phyloP scores from a whole-genome alignment of 2,113 vertebrate genomes.

The Carassius auratus region DNA sequence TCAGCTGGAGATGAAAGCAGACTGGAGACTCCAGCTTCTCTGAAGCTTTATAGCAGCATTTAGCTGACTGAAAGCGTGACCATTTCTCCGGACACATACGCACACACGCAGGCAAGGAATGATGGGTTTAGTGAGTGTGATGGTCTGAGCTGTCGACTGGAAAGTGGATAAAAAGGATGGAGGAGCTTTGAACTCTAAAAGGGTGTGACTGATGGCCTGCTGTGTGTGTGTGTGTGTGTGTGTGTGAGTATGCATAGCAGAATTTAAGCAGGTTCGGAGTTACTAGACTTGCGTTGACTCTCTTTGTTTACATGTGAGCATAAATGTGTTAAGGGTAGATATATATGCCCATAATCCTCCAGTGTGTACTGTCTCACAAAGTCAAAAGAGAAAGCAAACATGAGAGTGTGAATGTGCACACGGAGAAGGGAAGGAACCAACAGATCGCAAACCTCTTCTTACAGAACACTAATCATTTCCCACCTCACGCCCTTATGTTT shows the following conservation, averaged over 20 bases:
- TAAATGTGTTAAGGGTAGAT: conserved; percentile 22
- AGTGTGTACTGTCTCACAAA: not conserved
- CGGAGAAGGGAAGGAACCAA: not conserved
- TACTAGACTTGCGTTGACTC: not conserved
- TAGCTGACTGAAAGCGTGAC: conserved; percentile 46
- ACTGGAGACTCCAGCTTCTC: conserved; percentile 40
- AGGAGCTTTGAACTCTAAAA: conserved; percentile 46
- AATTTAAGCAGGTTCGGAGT: not conserved
- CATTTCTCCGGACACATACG: conserved; percentile 39
- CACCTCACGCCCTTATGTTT: conserved; percentile 8
- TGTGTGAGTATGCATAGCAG: not conserved
- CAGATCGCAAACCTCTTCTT: conserved; percentile 29
- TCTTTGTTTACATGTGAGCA: conserved; percentile 17
- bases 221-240: conserved; percentile 31
- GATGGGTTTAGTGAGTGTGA: conserved; percentile 33
- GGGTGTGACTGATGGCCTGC: conserved; percentile 29
- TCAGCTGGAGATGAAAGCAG: conserved; percentile 41
- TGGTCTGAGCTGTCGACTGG: conserved; percentile 37
- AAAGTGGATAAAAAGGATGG: conserved; percentile 50
- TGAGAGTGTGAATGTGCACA: conserved; percentile 16
- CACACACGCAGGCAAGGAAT: conserved; percentile 34
- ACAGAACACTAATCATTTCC: conserved; percentile 18
- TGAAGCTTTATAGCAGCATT: conserved; percentile 43
- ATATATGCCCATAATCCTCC: conserved; percentile 11
- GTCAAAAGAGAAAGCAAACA: conserved; percentile 13